Evolutionary conservation across 2,113 vertebrate species (phyloP), one percentile per base, ranked within the genome.

Genomic region (Paralichthys olivaceus): DNA sequence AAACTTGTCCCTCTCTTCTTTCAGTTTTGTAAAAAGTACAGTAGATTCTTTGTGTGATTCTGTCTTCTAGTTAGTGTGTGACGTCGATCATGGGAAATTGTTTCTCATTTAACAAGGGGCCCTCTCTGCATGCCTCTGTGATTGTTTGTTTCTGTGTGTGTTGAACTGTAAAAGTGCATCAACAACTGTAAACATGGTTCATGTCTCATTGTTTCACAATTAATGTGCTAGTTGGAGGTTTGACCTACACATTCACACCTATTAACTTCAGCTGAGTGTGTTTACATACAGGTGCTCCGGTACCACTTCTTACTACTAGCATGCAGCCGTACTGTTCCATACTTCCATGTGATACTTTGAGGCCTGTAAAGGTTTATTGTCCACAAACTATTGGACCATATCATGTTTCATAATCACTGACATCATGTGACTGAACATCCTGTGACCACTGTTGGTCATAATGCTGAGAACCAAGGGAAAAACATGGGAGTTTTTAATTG

Each of bases 41-140:
- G 32, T 34, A n/a, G n/a, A 8, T 34, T 34, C 32, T 34, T 34
- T 34, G 32, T 34, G 32, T 34, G 32, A 34, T 49, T 19, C 15
- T 49, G 17, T 17, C 7, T 15, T 49, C 15, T 17, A 17, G 5
- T 49, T 20, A 19, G 17, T 6, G 19, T 19, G 19, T 19, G 45
- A 49, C 6, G 45, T 19, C 11, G 9, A 7, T 49, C 43, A 45
- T 17, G 12, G 43, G 43, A 34, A 34, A 45, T 43, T 17, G 43
- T 45, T 13, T 14, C 13, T 45, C 43, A 45, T 13, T 45, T 13
- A 45, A 20, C 22, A 71, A 5, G 34, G 65, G 65, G 69, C 29
- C 75, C 43, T 40, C 53, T 51, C 76, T n/a, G 73, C 80, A 74
- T 73, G 84, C 77, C 79, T 73, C 68, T 22, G 49, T 14, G 12